phyloP scores from a whole-genome alignment of 2,797 vertebrate genomes.

The Psittacula echo region DNA sequence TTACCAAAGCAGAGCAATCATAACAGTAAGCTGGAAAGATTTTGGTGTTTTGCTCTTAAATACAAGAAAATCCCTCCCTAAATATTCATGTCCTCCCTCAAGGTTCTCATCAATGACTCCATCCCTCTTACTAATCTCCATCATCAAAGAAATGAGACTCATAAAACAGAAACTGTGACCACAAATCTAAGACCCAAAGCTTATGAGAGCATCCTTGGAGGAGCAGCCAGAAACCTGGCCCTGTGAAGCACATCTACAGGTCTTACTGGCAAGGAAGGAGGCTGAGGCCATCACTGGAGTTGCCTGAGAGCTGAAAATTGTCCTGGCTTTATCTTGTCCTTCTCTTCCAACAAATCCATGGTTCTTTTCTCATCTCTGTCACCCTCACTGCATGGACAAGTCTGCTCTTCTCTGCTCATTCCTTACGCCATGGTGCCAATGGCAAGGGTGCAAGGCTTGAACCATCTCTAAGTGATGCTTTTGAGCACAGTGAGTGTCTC shows the following conservation, averaged over 20 bases:
- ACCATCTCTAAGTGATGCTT: background rate
- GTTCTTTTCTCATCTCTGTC: background rate
- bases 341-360: background rate
- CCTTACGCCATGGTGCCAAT: background rate
- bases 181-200: background rate
- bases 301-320: background rate
- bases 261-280: background rate
- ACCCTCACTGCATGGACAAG: background rate
- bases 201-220: background rate
- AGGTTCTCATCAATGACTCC: background rate
- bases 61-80: background rate
- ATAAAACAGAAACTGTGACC: background rate
- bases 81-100: background rate
- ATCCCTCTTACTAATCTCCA: background rate
- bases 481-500: background rate
- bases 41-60: background rate
- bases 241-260: background rate
- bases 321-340: background rate
- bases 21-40: background rate
- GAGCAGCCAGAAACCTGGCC: background rate
- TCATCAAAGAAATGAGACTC: background rate
- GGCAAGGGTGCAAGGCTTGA: background rate
- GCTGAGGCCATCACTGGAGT: background rate
- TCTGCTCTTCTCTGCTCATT: background rate
- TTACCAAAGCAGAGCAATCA: background rate